These are phyloP conservation scores for Scarus forsteni DNA, from an alignment of 2,797 vertebrate species.

Conservation along the genomic window DNA sequence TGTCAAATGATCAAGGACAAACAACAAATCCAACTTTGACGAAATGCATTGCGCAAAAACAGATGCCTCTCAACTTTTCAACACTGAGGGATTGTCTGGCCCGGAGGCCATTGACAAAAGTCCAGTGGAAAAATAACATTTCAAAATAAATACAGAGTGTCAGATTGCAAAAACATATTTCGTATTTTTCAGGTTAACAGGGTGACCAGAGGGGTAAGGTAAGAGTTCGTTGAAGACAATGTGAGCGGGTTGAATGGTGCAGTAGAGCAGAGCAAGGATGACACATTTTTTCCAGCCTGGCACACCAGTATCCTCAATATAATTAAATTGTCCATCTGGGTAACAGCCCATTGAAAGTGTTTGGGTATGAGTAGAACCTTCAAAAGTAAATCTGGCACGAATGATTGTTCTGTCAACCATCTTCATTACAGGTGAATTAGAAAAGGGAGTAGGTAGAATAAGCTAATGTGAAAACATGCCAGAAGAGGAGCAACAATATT, in stretches of 20 bases:
- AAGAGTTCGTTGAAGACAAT: conserved; percentile 38
- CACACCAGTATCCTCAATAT: too few species aligned
- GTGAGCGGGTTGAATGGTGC: conserved; percentile 29
- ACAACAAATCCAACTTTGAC: conserved; percentile 42
- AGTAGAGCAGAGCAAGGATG: background rate
- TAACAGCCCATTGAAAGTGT: too few species aligned
- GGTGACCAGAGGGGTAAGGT: conserved; percentile 14
- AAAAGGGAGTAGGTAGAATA: too few species aligned
- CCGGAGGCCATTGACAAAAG: conserved; percentile 47
- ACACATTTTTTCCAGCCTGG: too few species aligned
- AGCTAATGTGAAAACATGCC: too few species aligned
- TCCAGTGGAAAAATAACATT: conserved; percentile 64
- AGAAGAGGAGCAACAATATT: too few species aligned
- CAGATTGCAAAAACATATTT: conserved; percentile 69
- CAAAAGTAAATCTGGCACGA: too few species aligned
- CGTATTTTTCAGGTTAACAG: conserved; percentile 41
- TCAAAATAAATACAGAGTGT: conserved; percentile 62
- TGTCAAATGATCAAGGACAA: conserved; percentile 53
- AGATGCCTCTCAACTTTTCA: conserved; percentile 54
- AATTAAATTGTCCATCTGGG: too few species aligned
- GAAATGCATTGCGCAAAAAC: conserved; percentile 49
- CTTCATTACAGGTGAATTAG: too few species aligned
- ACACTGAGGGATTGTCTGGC: conserved; percentile 38
- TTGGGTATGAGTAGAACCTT: too few species aligned
- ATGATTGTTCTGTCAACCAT: too few species aligned